A percentile compares a stretch with the other conserved stretches of the same genome.
These are phyloP conservation scores for Thereva unica DNA, from an alignment of 2,888 invertebrate genomes.

Conservation along the genomic window DNA sequence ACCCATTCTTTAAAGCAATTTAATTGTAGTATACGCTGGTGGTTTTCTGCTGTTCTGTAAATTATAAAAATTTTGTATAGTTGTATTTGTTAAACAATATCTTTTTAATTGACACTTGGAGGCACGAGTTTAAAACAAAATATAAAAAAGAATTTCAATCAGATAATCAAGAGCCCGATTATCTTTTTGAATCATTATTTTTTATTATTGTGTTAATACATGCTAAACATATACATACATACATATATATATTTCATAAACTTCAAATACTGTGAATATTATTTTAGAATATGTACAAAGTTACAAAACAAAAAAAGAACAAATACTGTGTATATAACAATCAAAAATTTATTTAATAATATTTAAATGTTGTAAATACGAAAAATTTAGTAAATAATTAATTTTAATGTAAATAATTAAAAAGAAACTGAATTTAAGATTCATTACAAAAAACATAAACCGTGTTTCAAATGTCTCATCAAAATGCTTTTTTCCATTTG, in stretches of 20 bases:
- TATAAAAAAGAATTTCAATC: slow-evolving; percentile 44
- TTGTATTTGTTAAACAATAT: too few species aligned
- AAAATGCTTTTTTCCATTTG: too few species aligned
- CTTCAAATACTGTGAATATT: too few species aligned
- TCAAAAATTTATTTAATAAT: slow-evolving; percentile 3
- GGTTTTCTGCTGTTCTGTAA: slow-evolving; percentile 6
- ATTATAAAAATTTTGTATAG: too few species aligned
- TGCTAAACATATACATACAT: background rate
- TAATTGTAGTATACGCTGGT: slow-evolving; percentile 32
- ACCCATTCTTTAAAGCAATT: slow-evolving; percentile 5
- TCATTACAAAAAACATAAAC: too few species aligned
- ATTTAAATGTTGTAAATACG: background rate
- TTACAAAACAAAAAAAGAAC: too few species aligned
- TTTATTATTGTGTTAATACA: slow-evolving; percentile 18
- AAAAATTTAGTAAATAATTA: background rate
- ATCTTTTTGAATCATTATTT: slow-evolving; percentile 48
- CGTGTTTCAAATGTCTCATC: too few species aligned
- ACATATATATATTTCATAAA: too few species aligned
- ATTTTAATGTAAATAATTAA: background rate
- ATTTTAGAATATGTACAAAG: too few species aligned
- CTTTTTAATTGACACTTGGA: too few species aligned
- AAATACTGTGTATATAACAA: background rate
- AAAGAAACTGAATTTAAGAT: slow-evolving; percentile 8
- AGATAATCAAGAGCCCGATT: slow-evolving; percentile 57
- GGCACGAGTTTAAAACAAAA: slow-evolving; percentile 15